Evolutionary conservation across 2,888 invertebrate genomes (phyloP).

Genomic region (Rhimphoctona megacephalus): DNA sequence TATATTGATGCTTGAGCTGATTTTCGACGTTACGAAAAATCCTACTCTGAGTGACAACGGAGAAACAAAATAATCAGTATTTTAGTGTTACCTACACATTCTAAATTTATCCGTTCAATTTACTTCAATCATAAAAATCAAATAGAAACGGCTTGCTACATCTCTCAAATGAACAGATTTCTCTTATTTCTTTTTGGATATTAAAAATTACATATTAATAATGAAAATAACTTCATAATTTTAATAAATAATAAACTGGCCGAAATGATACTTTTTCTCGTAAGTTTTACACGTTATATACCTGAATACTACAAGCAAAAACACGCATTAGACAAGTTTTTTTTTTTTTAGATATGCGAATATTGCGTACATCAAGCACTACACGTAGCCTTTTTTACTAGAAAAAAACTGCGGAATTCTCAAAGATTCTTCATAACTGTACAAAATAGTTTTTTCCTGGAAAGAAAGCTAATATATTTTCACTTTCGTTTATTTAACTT

Average conservation of each 20-base stretch:
- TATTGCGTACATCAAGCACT: background rate
- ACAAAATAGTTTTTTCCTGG: slow-evolving; percentile 13
- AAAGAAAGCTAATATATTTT: slow-evolving; percentile 41
- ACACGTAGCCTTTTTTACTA: background rate
- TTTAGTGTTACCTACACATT: too few relatives aligned
- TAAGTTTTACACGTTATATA: too few relatives aligned
- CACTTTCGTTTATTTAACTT: slow-evolving; percentile 47
- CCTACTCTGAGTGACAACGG: background rate
- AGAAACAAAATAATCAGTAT: background rate
- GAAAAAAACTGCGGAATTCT: background rate
- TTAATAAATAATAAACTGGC: background rate
- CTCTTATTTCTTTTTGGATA: background rate
- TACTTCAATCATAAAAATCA: background rate
- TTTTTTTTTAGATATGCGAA: background rate
- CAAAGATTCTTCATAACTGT: background rate
- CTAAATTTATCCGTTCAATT: too few relatives aligned
- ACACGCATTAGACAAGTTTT: background rate
- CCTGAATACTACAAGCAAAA: too few relatives aligned
- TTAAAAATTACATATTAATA: background rate
- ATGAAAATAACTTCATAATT: background rate
- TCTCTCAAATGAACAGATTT: background rate
- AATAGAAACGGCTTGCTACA: background rate
- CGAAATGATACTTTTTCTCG: too few relatives aligned
- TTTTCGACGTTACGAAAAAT: background rate
- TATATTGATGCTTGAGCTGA: background rate